Base-by-base conservation (phyloP, 2,797 vertebrate species). In the Propithecus perrieri region DNA sequence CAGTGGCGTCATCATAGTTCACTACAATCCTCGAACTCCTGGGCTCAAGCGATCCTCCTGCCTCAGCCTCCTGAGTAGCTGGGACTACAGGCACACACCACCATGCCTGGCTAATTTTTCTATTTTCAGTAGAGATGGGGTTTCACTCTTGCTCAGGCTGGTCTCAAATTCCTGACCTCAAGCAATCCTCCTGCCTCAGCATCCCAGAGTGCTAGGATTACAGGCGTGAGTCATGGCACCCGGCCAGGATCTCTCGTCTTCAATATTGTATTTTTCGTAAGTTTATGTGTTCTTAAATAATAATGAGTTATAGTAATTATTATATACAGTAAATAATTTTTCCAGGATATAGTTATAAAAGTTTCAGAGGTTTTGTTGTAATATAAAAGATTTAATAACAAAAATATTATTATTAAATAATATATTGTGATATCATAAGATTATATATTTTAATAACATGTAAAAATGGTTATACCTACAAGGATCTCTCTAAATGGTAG, bases 401-500 rank as follows among this genome's bases (percentile, higher is more conserved):
- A 18, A 35, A 67, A n/a, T 67, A 35, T 67, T 67, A 67, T 67
- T 67, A 67, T 67, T 67, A 67, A 65, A n/a, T 7, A 35, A 35
- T 67, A 67, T 35, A n/a, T 65, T n/a, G 33, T 33, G 15, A 65
- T 65, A 67, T 35, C 33, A n/a, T n/a, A 35, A 18, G 33, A n/a
- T 59, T 59, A 59, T 59, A 28, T 18, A 35, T 67, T 35, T 67
- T 67, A 67, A 67, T n/a, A 67, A 35, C 30, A 33, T 9, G 7
- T n/a, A 35, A n/a, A 67, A 67, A 67, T 67, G 63, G 7, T 67
- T 67, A 20, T n/a, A 67, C 17, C 7, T 35, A 35, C 93, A 97
- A 97, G 87, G 81, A 94, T 97, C 93, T 96, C 97, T 98, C 98
- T 95, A 72, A n/a, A 75, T 98, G 93, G 92, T 97, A 97, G 96